phyloP scores from a whole-genome alignment of 2,888 invertebrate genomes.

The Thysanoteuthis rhombus region DNA sequence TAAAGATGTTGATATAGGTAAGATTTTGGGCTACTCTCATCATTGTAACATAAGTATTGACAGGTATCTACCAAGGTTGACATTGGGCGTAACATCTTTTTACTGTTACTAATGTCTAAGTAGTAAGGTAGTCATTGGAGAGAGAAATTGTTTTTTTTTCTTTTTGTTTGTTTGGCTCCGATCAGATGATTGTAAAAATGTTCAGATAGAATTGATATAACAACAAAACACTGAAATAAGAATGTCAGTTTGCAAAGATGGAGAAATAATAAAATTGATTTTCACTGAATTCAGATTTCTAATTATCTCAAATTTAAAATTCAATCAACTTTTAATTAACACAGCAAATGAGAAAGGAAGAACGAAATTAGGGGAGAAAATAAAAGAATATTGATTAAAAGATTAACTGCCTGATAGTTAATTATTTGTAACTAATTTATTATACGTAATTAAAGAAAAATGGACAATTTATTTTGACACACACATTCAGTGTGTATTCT shows the following conservation, averaged over 20 bases:
- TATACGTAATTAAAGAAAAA: background rate
- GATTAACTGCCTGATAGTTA: background rate
- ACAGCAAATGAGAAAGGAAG: background rate
- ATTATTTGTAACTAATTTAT: background rate
- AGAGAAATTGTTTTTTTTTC: too few relatives aligned
- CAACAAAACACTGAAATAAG: background rate
- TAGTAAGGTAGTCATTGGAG: too few relatives aligned
- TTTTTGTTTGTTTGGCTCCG: too few relatives aligned
- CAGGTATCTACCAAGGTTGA: too few relatives aligned
- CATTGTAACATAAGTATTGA: too few relatives aligned
- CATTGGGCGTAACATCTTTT: too few relatives aligned
- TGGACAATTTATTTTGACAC: background rate
- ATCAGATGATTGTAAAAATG: too few relatives aligned
- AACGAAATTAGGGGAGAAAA: background rate
- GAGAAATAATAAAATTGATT: background rate
- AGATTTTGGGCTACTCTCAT: too few relatives aligned
- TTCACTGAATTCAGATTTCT: background rate
- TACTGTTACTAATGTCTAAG: too few relatives aligned
- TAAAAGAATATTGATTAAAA: background rate
- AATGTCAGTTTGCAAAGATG: background rate
- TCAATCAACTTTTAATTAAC: background rate
- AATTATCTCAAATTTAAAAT: background rate
- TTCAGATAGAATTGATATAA: too few relatives aligned
- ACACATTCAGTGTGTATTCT: background rate
- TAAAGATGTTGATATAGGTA: too few relatives aligned